Base-by-base conservation (phyloP, 2,113 vertebrate genomes). In the Sturnira hondurensis region DNA sequence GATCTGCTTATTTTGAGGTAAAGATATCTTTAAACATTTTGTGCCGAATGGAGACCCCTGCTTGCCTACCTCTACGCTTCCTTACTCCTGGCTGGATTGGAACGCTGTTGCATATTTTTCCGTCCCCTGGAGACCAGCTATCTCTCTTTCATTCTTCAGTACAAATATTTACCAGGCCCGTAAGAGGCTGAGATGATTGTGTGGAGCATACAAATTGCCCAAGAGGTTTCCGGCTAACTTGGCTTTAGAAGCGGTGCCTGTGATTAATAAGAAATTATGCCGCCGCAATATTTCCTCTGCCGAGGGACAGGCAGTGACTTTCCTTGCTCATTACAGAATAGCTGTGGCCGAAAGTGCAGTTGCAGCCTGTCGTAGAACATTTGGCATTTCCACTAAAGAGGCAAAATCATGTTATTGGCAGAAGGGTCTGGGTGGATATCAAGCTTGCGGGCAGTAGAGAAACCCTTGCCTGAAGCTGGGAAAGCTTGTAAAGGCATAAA, bases 1-100 rank as follows among this genome's bases (percentile, higher is more conserved):
- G 41, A 86, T 41, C n/a, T 76, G 43, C 47, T 93, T 96, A 96
- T 91, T 95, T 97, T 94, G 93, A 84, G 82, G 88, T 93, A 90
- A 78, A 90, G 86, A 67, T 82, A 9, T 41, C 43, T 93, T 95
- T 95, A 73, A 84, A 92, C 50, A 58, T 94, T 94, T 86, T 83
- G 61, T 95, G 81, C 88, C 88, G 36, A 89, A 71, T 68, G 65
- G 20, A 94, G 83, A 87, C 26, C 36, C 28, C 45, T 86, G 82
- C 43, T 89, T 93, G 47, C 47, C 31, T 68, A 50, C 33, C 17
- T 86, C 31, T 43, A 0, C 91, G 33, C 12, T 71, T n/a, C 54
- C 31, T 52, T 82, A 8, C 45, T 41, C 12, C 45, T 81, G 43
- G 1, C 38, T 86, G 50, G 14, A 88, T 65, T 92, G 68, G 67